Base-by-base conservation (phyloP, 1,140 invertebrate genomes). In the Psilanteris sp. region DNA sequence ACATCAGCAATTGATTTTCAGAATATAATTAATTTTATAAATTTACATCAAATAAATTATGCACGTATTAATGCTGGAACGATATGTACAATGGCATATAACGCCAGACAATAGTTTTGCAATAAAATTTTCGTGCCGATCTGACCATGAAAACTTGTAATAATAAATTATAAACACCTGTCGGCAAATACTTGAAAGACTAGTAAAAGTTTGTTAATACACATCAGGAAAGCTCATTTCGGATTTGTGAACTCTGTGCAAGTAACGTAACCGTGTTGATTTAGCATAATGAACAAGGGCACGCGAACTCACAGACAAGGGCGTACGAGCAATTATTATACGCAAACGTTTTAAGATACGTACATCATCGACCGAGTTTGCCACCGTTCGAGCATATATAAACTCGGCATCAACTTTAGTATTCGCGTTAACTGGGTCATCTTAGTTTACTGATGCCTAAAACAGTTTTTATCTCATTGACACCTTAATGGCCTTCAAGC, bases 251-350 rank as follows among this genome's bases (percentile, higher is more conserved):
- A 43, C 32, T 55, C 48, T 55, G 32, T 13, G 16, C 50, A 48
- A 57, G 64, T 39, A 50, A 48, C 37, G 48, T 66, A 52, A 66
- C 52, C 29, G 34, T 43, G 64, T 57, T 68, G 64, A 68, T 68
- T 68, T 68, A 57, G 41, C 64, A 57, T 57, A 68, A 68, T 39
- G 41, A 68, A 57, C 43, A 32, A 57, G 43, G 31, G 52, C 50
- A 68, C 52, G 64, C 52, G 64, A 57, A 50, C 34, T 22, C 32
- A 32, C 24, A 68, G 64, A 68, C 50, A 57, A 68, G 64, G 43
- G 48, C 61, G 24, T 36, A 61, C 41, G 11, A 61, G 16, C 59
- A 16, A 46, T 55, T 43, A 54, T 55, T 67, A n/a, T n/a, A 55
- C 50, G 50, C 39, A 46, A 67, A 55, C 62, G 62, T 29, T 57